Evolutionary conservation across 2,888 invertebrate species (phyloP), one percentile per base, ranked within the genome.

Genomic region (Pyrocoelia pectoralis): DNA sequence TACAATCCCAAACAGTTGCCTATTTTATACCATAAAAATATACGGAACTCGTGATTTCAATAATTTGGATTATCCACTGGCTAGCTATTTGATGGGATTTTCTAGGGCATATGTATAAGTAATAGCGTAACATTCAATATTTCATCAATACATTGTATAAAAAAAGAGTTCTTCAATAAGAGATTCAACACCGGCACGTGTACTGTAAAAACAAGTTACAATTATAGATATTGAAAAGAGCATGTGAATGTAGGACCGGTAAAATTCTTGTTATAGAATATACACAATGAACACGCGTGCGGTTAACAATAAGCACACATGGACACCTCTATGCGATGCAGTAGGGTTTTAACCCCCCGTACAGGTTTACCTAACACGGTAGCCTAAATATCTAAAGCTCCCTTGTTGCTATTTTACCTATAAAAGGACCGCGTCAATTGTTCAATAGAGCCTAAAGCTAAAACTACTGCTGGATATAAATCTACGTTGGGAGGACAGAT

Each of bases 281-380:
- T 50, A 55, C 57, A 76, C 75, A 75, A 76, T 73, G 71, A 74
- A 69, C 78, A 77, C 79, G 77, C 76, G 77, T 77, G 76, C 6
- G 24, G 76, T 78, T 78, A 77, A 78, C 80, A 77, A 74, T 75
- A 70, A 71, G 75, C 76, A 78, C 77, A 78, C 78, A 79, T 78
- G 78, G 77, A 77, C 80, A 77, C 80, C 78, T 78, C 74, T 66
- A 66, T 75, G 73, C 73, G 74, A 77, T 76, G 73, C 70, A 73
- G 69, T 71, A 6, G 24, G 69, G 65, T 67, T 70, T 65, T 69
- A 69, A 68, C 73, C 24, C 72, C 72, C 62, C 63, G 55, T 56
- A 28, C 40, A 51, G 49, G 57, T 57, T 64, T 48, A 67, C 64
- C 56, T 58, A 24, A 33, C 28, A 56, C 24, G 56, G 65, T 61